A percentile compares a stretch with the other conserved stretches of the same genome.
phyloP scores from a whole-genome alignment of 1,140 invertebrate genomes.

The Eumeta japonica region DNA sequence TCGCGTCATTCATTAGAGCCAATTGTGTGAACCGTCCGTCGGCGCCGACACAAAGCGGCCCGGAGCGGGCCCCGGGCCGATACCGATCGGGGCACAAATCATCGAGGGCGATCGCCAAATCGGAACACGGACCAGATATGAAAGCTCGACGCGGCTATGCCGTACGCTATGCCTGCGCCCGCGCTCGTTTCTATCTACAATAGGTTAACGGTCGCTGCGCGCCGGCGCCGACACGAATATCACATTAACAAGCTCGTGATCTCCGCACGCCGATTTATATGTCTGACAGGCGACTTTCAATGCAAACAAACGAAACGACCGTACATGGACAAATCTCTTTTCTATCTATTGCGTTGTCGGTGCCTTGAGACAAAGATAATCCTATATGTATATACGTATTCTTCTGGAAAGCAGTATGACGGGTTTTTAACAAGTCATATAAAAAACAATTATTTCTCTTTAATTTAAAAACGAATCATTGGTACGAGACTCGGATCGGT shows the following conservation, averaged over 20 bases:
- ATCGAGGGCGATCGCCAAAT: too few species aligned
- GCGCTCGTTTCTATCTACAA: constrained; percentile 40
- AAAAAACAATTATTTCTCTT: neutral
- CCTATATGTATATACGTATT: neutral
- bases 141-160: too few species aligned
- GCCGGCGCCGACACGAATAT: constrained; percentile 50
- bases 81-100: too few species aligned
- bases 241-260: constrained; percentile 53
- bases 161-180: neutral
- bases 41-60: too few species aligned
- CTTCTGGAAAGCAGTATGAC: neutral
- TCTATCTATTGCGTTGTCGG: neutral
- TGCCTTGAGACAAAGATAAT: neutral
- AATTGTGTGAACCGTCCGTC: too few species aligned
- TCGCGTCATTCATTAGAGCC: too few species aligned
- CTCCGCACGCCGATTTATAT: constrained; percentile 48
- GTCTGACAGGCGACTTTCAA: constrained; percentile 30
- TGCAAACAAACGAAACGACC: constrained; percentile 15
- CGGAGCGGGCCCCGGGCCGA: too few species aligned
- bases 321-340: neutral
- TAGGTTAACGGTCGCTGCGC: constrained; percentile 40
- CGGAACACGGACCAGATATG: constrained; percentile 37
- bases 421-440: too few species aligned
- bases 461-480: neutral
- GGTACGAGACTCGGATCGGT: neutral